Base-by-base conservation (phyloP, 1,140 invertebrate genomes). In the Nebria ingens region DNA sequence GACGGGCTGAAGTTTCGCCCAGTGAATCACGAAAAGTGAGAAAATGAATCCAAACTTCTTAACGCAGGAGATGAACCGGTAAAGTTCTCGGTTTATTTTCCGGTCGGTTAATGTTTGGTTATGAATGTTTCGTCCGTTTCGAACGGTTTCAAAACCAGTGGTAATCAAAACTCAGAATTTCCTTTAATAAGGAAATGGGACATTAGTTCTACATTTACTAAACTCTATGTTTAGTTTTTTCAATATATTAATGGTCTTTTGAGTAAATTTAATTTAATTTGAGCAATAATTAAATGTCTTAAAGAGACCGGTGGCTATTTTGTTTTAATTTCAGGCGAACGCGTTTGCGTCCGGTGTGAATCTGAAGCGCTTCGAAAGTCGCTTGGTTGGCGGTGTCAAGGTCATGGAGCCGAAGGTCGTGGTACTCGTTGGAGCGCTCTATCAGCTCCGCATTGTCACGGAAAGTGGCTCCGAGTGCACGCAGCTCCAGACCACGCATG, bases 371-470 rank as follows among this genome's bases (percentile, higher is more conserved):
- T 87, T 21, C 75, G 86, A 29, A 79, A 85, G 25, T 76, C 76
- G 53, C 68, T 87, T 13, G 84, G 82, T 56, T 89, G 85, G 76
- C 79, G 86, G 57, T 91, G 88, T 72, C 79, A 82, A 49, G 88
- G 88, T 2, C 86, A 89, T 65, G 85, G 86, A 1, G 78, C 84
- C 21, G 75, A 82, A 19, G 83, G 80, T 1, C 79, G 82, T 61
- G 76, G 80, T 54, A 89, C 87, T 15, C 76, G 87, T 29, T 91
- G 86, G 80, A 84, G 82, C 52, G 84, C 86, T 29, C 74, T 91
- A 15, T 80, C 85, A 15, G 81, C 82, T 23, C 82, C 85, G 9
- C 85, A 86, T 59, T 91, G 89, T 69, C 86, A 87, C 61, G 89
- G 89, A 25, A 87, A 90, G 68, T 91, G 88, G 88, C 68, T 86